phyloP scores from a whole-genome alignment of 1,140 invertebrate species.

The Armadillidium nasatum region DNA sequence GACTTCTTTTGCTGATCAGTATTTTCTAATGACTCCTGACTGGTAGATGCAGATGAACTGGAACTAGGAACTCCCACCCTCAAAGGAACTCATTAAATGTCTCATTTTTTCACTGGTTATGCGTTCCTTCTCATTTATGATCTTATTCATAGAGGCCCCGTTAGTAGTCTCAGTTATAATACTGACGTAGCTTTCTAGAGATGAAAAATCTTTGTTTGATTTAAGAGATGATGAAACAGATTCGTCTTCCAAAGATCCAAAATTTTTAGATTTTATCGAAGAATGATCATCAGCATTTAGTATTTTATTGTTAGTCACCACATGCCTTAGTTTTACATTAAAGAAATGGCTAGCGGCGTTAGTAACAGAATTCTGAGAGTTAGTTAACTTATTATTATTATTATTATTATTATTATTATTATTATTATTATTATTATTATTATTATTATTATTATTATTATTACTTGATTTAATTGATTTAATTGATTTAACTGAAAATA shows the following conservation, averaged over 20 bases:
- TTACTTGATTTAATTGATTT: too few relatives aligned
- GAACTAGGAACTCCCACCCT: slow-evolving; percentile 27
- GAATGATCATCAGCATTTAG: slow-evolving; percentile 28
- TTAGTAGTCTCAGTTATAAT: not conserved
- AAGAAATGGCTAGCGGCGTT: slow-evolving; percentile 34
- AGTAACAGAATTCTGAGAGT: slow-evolving; percentile 11
- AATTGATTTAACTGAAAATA: not conserved
- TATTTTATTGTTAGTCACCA: slow-evolving; percentile 27
- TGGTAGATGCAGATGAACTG: slow-evolving; percentile 26
- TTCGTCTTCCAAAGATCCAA: not conserved
- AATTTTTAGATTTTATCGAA: slow-evolving; percentile 27
- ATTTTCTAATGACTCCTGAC: slow-evolving; percentile 28
- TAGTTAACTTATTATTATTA: too few relatives aligned
- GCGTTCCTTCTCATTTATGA: too few relatives aligned
- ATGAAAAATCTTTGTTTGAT: not conserved
- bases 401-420: too few relatives aligned
- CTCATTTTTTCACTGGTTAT: not conserved
- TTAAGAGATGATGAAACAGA: not conserved
- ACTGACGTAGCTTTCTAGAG: not conserved
- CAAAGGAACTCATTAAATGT: not conserved
- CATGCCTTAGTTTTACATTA: slow-evolving; percentile 41
- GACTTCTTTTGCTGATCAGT: not conserved
- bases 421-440: too few relatives aligned
- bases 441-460: too few relatives aligned
- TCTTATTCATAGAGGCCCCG: too few relatives aligned